Percentiles rank a stretch among this genome's conserved stretches.
Evolutionary conservation across 2,797 vertebrate species (phyloP).

Genomic region (Pseudocheirus occidentalis): DNA sequence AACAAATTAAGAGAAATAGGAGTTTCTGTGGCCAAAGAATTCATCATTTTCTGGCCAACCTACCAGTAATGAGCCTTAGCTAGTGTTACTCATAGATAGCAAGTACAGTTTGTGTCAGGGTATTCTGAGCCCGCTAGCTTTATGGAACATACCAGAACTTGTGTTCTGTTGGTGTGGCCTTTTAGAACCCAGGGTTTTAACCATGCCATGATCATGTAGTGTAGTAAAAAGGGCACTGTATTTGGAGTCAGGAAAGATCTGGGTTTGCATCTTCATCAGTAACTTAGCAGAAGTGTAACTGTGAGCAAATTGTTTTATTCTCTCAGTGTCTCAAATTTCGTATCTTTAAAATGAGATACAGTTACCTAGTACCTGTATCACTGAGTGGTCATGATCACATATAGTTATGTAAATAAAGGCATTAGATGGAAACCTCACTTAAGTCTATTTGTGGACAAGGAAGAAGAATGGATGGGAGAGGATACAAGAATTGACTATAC

Average conservation of each 20-base stretch:
- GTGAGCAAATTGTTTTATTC: neutral
- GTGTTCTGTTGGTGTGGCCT: neutral
- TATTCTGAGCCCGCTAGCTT: neutral
- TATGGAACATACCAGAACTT: neutral
- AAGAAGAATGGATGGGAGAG: neutral
- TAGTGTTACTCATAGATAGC: neutral
- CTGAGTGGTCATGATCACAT: neutral
- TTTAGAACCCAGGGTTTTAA: neutral
- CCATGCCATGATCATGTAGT: neutral
- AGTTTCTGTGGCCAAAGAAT: neutral
- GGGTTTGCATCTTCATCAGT: neutral
- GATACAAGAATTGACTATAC: neutral
- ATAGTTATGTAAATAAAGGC: neutral
- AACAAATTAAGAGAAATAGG: neutral
- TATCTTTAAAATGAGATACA: neutral
- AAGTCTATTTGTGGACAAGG: neutral
- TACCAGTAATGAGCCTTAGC: neutral
- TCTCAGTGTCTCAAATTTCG: neutral
- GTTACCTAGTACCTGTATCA: neutral
- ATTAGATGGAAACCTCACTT: neutral
- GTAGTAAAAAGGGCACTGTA: neutral
- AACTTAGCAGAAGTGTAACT: neutral
- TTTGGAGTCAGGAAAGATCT: neutral
- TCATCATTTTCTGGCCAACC: neutral
- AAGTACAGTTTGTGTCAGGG: neutral